Conservation (phyloP, 2,888 invertebrate species). For the Drepanosiphum platanoidis region DNA sequence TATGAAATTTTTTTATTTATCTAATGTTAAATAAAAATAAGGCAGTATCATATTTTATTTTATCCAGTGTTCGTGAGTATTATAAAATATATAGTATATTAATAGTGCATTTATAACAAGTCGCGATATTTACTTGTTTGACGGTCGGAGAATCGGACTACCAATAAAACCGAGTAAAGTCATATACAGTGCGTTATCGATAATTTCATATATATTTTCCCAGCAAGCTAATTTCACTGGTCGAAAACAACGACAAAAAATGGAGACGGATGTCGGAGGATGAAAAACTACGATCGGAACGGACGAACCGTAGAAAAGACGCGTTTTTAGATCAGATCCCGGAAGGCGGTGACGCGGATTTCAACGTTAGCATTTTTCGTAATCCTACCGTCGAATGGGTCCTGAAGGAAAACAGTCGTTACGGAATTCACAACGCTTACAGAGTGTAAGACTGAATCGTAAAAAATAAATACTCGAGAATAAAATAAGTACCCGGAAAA, state of each 20-base stretch:
- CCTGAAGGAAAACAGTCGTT: conserved; percentile 27
- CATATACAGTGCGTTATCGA: neutral
- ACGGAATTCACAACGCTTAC: conserved; percentile 38
- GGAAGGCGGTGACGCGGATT: conserved; percentile 15
- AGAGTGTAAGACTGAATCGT: conserved; percentile 2
- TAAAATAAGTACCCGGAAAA: no score
- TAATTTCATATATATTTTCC: no score
- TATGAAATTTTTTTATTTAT: no score
- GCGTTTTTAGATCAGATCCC: conserved; percentile 32
- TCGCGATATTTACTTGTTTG: no score
- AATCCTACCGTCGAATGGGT: conserved; percentile 25
- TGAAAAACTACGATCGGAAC: neutral
- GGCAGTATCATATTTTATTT: no score
- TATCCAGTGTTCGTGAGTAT: no score
- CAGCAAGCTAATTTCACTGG: neutral
- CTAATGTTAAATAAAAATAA: no score
- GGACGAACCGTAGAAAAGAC: neutral
- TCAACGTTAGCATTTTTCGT: conserved; percentile 30
- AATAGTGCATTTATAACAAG: no score
- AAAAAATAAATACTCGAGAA: no score
- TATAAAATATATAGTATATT: no score
- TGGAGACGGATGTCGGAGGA: neutral
- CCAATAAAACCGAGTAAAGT: no score
- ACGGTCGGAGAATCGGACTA: no score
- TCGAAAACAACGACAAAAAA: conserved; percentile 19